Evolutionary conservation across 1,140 invertebrate species (phyloP), one percentile per base, ranked within the genome.

Genomic region (Drosophila bocki): DNA sequence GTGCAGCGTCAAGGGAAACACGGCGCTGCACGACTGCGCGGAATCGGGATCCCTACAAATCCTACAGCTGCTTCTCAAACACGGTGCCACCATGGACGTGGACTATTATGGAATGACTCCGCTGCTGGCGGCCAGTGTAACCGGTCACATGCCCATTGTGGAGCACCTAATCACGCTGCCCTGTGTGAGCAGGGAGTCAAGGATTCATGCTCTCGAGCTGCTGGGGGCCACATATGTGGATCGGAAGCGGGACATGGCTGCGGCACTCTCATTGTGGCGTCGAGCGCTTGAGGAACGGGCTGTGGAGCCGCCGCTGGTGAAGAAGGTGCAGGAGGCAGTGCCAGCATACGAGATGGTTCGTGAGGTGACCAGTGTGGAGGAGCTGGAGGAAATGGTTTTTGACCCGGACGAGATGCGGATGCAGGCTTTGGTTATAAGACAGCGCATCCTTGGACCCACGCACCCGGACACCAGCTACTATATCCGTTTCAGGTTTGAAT

Each of bases 391-490:
- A 67, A 92, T 99, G 45, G 95, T 98, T 15, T 95, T 96, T 0
- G 98, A 99, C 93, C 98, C 98, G 0, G 98, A 99, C 91, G 97
- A 97, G 77, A 98, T 99, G 97, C 94, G 98, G 84, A 99, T 99
- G 97, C 98, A 99, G 92, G 97, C 98, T 5, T 93, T 99, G 35
- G 95, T 99, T 50, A 97, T 99, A 45, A 95, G 98, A 70, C 98
- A 99, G 93, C 94, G 98, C 83, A 99, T 99, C 80, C 94, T 99
- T 48, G 96, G 94, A 19, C 97, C 98, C 1, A 97, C 97, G 11
- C 98, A 99, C 95, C 98, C 98, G 0, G 98, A 99, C 92, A 99
- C 98, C 29, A 97, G 97, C 82, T 99, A 99, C 93, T 99, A 98
- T 93, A 98, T 99, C 68, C 95, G 98, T 47, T 93, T 91, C 69